Conservation (phyloP, 2,888 invertebrate genomes). For the Hofmannophila pseudospretella region DNA sequence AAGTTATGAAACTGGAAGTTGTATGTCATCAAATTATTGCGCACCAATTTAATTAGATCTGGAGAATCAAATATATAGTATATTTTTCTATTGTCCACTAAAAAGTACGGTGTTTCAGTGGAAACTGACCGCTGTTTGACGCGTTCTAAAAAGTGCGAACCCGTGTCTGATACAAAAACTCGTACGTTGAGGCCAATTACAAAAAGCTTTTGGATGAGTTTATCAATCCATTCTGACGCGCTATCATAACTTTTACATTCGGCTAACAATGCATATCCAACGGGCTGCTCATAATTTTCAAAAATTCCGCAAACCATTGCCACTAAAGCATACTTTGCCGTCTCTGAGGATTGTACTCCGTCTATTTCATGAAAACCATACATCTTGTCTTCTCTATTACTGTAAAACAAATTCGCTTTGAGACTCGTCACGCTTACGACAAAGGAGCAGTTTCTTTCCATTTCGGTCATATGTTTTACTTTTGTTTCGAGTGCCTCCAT, state of each 20-base stretch:
- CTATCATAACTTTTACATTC: conserved; percentile 13
- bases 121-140: conserved; percentile 7
- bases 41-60: conserved; percentile 25
- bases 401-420: conserved; percentile 21
- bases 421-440: conserved; percentile 16
- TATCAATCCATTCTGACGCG: conserved; percentile 22
- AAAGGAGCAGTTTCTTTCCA: conserved; percentile 21
- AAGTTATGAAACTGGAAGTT: conserved; percentile 22
- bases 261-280: conserved; percentile 21
- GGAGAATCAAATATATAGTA: conserved; percentile 30
- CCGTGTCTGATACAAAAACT: conserved; percentile 19
- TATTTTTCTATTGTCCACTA: neutral
- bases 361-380: conserved; percentile 26
- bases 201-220: conserved; percentile 19
- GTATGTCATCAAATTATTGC: conserved; percentile 21
- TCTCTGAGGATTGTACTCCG: conserved; percentile 15
- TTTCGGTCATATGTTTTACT: conserved; percentile 17
- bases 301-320: conserved; percentile 24
- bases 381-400: conserved; percentile 21
- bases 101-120: conserved; percentile 1
- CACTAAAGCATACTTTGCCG: conserved; percentile 22
- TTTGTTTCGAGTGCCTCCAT: conserved; percentile 19
- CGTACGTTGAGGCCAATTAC: conserved; percentile 22
- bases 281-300: conserved; percentile 20
- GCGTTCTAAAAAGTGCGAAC: conserved; percentile 17